Evolutionary conservation across 2,113 vertebrate species (phyloP).

Genomic region (Jaculus jaculus): DNA sequence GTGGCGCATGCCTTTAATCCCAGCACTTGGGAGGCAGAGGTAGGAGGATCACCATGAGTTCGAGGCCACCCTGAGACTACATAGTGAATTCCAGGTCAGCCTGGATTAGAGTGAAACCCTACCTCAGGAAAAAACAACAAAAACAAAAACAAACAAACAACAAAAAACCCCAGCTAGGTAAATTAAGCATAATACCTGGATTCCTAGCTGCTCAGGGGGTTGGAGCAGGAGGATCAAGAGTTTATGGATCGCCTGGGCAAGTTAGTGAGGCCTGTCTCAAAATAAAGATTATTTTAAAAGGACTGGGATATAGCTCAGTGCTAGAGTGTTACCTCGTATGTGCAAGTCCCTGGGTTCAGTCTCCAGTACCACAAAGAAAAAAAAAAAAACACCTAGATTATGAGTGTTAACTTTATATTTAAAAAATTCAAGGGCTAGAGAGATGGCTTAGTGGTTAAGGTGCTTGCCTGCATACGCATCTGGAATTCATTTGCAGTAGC

Average conservation of each 20-base stretch:
- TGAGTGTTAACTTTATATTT: not conserved
- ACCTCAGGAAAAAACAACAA: no score
- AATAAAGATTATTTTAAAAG: not conserved
- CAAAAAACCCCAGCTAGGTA: no score
- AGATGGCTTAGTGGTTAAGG: no score
- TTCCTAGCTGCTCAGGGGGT: not conserved
- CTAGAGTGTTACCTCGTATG: not conserved
- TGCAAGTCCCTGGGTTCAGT: not conserved
- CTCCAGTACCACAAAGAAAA: not conserved
- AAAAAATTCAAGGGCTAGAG: slow-evolving; percentile 27
- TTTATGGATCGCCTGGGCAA: not conserved
- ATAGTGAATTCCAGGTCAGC: no score
- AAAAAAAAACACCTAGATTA: not conserved
- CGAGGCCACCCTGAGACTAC: no score
- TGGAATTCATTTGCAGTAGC: no score
- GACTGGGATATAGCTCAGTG: not conserved
- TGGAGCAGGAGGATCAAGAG: not conserved
- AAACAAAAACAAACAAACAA: no score
- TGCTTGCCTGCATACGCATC: no score
- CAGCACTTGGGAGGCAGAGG: no score
- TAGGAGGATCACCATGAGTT: no score
- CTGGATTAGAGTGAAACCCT: no score
- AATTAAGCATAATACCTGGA: not conserved
- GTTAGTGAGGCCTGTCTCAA: not conserved
- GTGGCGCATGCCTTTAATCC: no score